phyloP scores from a whole-genome alignment of 2,113 vertebrate genomes.

The Lutjanus erythropterus region DNA sequence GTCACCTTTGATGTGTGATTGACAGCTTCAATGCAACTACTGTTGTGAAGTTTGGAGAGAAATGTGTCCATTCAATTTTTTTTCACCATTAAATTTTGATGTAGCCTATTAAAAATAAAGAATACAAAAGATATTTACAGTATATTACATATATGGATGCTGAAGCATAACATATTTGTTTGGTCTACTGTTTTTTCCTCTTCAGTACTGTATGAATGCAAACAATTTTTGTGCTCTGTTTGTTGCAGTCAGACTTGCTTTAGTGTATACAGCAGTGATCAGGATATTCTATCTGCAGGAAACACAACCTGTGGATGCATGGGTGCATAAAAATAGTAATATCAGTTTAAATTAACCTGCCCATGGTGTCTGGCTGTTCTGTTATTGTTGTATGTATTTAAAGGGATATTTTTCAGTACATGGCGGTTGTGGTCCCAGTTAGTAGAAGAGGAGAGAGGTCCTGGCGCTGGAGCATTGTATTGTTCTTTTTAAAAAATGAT shows the following conservation, averaged over 20 bases:
- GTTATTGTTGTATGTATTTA: too few relatives aligned
- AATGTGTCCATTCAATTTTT: neutral
- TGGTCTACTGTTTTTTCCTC: neutral
- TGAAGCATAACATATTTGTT: neutral
- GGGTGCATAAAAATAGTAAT: neutral
- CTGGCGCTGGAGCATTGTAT: too few relatives aligned
- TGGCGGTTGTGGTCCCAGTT: too few relatives aligned
- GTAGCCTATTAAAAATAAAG: neutral
- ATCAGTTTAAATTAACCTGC: neutral
- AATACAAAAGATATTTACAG: neutral
- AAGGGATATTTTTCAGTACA: too few relatives aligned
- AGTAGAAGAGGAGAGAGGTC: too few relatives aligned
- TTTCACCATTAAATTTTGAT: neutral
- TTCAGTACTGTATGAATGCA: neutral
- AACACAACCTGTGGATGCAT: neutral
- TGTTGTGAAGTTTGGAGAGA: neutral
- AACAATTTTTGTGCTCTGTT: neutral
- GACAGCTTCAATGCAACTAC: neutral
- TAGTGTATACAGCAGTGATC: neutral
- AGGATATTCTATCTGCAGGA: neutral
- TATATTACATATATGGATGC: neutral
- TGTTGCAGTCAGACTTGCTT: neutral
- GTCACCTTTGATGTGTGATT: neutral
- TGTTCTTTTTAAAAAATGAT: too few relatives aligned
- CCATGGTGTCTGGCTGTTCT: too few relatives aligned